A percentile compares a stretch with the other conserved stretches of the same genome.
phyloP scores from a whole-genome alignment of 2,888 invertebrate species.

The Pyrocoelia pectoralis region DNA sequence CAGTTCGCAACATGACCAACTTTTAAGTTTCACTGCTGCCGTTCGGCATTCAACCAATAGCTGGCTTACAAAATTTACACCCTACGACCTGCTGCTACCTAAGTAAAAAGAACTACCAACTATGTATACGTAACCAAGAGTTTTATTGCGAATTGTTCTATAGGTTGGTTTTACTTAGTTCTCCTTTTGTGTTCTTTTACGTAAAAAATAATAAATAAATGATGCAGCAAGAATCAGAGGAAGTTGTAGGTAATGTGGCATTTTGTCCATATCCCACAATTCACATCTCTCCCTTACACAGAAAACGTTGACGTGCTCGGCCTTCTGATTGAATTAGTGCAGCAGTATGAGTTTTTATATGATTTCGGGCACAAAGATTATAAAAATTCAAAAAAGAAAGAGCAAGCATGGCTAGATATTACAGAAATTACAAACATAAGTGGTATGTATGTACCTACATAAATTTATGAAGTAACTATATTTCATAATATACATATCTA shows the following conservation, averaged over 20 bases:
- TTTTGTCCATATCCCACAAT: not conserved
- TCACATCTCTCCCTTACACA: not conserved
- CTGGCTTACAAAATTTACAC: not conserved
- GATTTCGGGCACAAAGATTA: no score
- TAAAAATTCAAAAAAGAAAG: conserved; percentile 4
- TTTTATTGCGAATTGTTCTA: not conserved
- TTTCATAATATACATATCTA: not conserved
- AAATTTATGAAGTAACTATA: conserved; percentile 1
- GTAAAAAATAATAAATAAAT: no score
- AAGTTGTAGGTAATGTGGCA: not conserved
- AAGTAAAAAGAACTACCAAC: not conserved
- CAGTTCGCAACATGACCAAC: conserved; percentile 1
- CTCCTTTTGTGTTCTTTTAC: no score
- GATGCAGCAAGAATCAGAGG: conserved; percentile 1
- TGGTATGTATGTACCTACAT: not conserved
- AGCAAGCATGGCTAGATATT: not conserved
- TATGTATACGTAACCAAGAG: no score
- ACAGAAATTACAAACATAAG: not conserved
- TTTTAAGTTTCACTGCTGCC: not conserved
- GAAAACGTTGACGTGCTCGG: conserved; percentile 2
- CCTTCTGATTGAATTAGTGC: not conserved
- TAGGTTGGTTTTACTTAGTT: no score
- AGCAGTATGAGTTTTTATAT: conserved; percentile 5
- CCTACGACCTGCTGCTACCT: not conserved
- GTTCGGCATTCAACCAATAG: conserved; percentile 5